These are phyloP conservation scores for Liodrosophila aerea DNA, from an alignment of 2,888 invertebrate genomes.

Conservation along the genomic window DNA sequence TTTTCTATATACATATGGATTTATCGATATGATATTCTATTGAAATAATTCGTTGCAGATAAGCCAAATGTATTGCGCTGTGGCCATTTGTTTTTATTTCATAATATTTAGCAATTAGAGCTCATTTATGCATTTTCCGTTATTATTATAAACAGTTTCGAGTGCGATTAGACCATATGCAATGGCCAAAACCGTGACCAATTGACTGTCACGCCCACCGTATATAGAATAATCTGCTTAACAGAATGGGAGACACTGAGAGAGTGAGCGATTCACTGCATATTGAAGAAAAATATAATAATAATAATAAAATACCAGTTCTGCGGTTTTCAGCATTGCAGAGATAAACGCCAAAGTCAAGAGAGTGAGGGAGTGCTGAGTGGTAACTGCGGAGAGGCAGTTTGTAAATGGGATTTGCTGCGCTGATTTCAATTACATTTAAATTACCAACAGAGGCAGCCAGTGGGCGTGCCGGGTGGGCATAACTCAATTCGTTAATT, in stretches of 20 bases:
- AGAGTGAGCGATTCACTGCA: too few relatives aligned
- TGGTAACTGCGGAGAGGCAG: background rate
- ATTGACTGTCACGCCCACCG: too few relatives aligned
- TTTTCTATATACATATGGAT: too few relatives aligned
- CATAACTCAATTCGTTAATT: slow-evolving; percentile 76
- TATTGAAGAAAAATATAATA: slow-evolving; percentile 8
- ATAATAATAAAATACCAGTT: slow-evolving; percentile 9
- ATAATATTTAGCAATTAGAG: slow-evolving; percentile 67
- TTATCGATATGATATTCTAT: too few relatives aligned
- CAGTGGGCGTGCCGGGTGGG: slow-evolving; percentile 10
- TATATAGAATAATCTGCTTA: too few relatives aligned
- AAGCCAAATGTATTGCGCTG: slow-evolving; percentile 4
- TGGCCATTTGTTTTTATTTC: slow-evolving; percentile 62
- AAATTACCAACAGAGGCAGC: slow-evolving; percentile 52
- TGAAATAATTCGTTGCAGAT: too few relatives aligned
- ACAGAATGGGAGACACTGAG: too few relatives aligned
- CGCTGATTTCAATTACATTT: slow-evolving; percentile 73
- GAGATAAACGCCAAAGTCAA: slow-evolving; percentile 34
- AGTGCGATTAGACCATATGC: slow-evolving; percentile 49
- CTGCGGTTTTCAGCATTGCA: slow-evolving; percentile 39
- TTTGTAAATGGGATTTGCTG: slow-evolving; percentile 56
- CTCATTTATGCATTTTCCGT: slow-evolving; percentile 53
- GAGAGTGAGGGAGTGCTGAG: background rate
- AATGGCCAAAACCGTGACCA: slow-evolving; percentile 14
- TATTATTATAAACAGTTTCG: slow-evolving; percentile 57